phyloP scores from a whole-genome alignment of 2,113 vertebrate genomes.

The Erinaceus europaeus region DNA sequence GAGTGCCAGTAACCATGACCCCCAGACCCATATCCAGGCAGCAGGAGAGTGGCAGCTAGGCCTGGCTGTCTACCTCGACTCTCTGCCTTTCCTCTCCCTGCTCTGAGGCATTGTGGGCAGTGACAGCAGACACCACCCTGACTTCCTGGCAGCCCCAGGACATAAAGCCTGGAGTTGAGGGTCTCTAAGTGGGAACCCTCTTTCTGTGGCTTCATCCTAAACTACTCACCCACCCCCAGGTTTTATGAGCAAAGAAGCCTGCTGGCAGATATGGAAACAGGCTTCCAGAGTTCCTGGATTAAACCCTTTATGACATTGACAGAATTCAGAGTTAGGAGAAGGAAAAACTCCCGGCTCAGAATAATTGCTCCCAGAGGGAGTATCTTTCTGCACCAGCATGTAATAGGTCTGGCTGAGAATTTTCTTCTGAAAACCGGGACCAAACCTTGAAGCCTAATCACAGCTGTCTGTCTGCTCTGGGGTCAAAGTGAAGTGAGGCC shows the following conservation, averaged over 20 bases:
- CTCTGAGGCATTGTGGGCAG: not conserved
- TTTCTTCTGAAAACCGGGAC: conserved; percentile 75
- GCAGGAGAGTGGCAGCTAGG: not conserved
- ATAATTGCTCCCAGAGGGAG: conserved; percentile 96
- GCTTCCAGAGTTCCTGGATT: conserved; percentile 82
- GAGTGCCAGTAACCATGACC: not conserved
- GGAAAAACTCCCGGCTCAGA: conserved; percentile 76
- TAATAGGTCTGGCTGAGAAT: conserved; percentile 80
- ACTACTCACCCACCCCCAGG: conserved; percentile 58
- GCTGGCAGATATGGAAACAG: conserved; percentile 69
- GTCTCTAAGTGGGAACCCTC: not conserved
- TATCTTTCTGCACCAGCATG: conserved; percentile 81
- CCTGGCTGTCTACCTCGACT: fast-evolving
- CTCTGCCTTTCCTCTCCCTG: not conserved
- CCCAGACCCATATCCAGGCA: not conserved
- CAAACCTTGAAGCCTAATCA: conserved; percentile 74
- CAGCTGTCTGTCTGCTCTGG: conserved; percentile 62
- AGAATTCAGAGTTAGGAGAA: conserved; percentile 80
- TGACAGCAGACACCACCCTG: not conserved
- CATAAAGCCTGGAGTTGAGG: not conserved
- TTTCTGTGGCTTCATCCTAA: conserved; percentile 22
- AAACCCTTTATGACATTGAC: conserved; percentile 86
- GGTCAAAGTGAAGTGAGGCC: conserved; percentile 40
- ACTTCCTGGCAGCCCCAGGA: fast-evolving
- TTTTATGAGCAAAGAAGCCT: conserved; percentile 54